phyloP scores from a whole-genome alignment of 2,113 vertebrate genomes.

The Hyaena hyaena region DNA sequence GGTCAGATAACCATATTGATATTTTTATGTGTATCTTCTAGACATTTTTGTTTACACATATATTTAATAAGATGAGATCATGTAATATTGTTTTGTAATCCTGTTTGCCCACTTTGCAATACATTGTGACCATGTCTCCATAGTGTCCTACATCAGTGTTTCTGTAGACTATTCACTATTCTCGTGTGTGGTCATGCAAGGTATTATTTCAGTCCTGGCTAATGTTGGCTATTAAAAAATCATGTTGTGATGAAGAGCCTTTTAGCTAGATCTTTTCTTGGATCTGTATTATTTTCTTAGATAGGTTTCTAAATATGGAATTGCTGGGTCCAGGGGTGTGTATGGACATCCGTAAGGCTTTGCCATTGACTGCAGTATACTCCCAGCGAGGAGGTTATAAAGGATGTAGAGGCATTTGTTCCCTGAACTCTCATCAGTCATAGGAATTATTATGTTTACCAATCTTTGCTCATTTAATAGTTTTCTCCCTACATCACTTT shows the following conservation, averaged over 20 bases:
- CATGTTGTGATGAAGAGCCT: neutral
- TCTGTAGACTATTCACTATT: neutral
- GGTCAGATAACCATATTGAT: neutral
- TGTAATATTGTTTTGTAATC: neutral
- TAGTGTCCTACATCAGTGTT: neutral
- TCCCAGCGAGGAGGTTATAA: neutral
- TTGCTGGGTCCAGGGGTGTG: neutral
- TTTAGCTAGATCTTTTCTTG: slow-evolving; percentile 30
- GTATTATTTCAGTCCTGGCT: neutral
- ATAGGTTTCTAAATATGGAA: neutral
- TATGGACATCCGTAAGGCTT: neutral
- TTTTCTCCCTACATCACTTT: neutral
- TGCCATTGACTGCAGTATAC: neutral
- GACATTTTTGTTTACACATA: neutral
- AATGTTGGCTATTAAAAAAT: slow-evolving; percentile 32
- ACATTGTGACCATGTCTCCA: neutral
- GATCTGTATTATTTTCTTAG: neutral
- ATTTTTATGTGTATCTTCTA: neutral
- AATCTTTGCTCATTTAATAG: neutral
- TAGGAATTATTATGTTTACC: neutral
- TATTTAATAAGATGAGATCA: neutral
- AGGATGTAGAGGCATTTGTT: neutral
- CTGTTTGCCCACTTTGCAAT: neutral
- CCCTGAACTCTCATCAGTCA: neutral
- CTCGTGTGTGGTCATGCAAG: neutral